A percentile compares a stretch with the other conserved stretches of the same genome.
These are phyloP conservation scores for Gari tellinella DNA, from an alignment of 2,888 invertebrate genomes.

Conservation along the genomic window DNA sequence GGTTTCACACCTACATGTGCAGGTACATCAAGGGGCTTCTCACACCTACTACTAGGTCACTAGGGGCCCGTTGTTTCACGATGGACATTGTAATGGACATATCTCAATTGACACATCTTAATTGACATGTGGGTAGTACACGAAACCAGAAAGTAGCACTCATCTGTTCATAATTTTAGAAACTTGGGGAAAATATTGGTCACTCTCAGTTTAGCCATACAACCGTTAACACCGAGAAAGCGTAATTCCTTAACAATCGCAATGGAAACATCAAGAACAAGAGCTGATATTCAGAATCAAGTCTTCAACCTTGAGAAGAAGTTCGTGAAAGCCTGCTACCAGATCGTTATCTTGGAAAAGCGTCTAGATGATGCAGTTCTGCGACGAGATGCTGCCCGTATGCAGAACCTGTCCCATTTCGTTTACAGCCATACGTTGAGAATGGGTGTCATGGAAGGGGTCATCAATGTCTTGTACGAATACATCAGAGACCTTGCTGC, in stretches of 20 bases:
- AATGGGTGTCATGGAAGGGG: conserved; percentile 36
- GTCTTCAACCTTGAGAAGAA: conserved; percentile 11
- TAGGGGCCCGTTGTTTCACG: too few species aligned
- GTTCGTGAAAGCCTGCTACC: conserved; percentile 9
- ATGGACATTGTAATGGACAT: too few species aligned
- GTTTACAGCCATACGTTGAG: conserved; percentile 37
- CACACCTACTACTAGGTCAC: too few species aligned
- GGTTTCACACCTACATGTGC: too few species aligned
- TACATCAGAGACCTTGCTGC: conserved; percentile 17
- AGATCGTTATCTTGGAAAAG: conserved; percentile 10
- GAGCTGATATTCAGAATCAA: background rate
- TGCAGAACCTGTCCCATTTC: conserved; percentile 14
- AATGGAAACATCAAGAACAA: background rate
- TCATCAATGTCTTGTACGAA: conserved; percentile 33
- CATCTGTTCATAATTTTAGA: too few species aligned
- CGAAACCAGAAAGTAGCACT: too few species aligned
- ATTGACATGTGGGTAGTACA: too few species aligned
- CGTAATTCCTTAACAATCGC: background rate
- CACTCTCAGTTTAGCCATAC: too few species aligned
- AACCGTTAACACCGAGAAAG: too few species aligned
- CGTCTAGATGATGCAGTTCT: conserved; percentile 9
- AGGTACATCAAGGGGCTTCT: too few species aligned
- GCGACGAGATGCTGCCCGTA: conserved; percentile 18
- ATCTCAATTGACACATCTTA: too few species aligned
- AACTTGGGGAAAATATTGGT: too few species aligned